Percentiles rank a stretch among this genome's conserved stretches.
These are phyloP conservation scores for Bradypodion pumilum DNA, from an alignment of 2,797 vertebrate genomes.

Conservation along the genomic window DNA sequence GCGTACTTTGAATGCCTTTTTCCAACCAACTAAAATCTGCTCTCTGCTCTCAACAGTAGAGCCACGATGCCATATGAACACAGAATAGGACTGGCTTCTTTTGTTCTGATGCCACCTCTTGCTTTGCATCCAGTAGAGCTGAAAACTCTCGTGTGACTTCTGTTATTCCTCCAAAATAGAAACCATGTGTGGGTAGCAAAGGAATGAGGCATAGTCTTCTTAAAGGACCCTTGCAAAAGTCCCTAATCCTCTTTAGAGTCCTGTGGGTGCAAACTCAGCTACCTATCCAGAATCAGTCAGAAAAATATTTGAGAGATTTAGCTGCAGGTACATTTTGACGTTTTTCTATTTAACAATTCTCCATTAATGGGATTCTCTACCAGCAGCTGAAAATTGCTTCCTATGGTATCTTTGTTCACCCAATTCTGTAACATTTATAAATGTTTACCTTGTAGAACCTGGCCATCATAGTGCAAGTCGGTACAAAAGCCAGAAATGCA, in stretches of 20 bases:
- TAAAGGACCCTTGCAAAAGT: neutral
- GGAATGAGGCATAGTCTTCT: too few relatives aligned
- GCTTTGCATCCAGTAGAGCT: neutral
- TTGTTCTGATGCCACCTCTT: neutral
- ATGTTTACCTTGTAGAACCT: too few relatives aligned
- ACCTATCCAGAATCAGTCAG: neutral
- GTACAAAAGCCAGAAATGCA: neutral
- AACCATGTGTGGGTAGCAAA: too few relatives aligned
- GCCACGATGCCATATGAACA: too few relatives aligned
- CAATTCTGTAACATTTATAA: neutral
- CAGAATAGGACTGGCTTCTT: neutral
- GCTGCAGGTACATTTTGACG: neutral
- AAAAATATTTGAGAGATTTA: neutral
- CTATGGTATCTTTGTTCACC: neutral
- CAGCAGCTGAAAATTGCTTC: neutral
- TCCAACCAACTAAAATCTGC: neutral
- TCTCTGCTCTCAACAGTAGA: too few relatives aligned
- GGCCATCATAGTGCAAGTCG: too few relatives aligned
- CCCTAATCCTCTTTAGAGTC: neutral
- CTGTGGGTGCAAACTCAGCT: neutral
- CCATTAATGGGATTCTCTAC: too few relatives aligned
- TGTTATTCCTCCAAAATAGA: neutral
- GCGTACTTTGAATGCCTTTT: neutral
- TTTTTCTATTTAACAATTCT: too few relatives aligned
- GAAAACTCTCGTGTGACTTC: neutral